phyloP scores from a whole-genome alignment of 2,888 invertebrate genomes.

The Prosapia bicincta region DNA sequence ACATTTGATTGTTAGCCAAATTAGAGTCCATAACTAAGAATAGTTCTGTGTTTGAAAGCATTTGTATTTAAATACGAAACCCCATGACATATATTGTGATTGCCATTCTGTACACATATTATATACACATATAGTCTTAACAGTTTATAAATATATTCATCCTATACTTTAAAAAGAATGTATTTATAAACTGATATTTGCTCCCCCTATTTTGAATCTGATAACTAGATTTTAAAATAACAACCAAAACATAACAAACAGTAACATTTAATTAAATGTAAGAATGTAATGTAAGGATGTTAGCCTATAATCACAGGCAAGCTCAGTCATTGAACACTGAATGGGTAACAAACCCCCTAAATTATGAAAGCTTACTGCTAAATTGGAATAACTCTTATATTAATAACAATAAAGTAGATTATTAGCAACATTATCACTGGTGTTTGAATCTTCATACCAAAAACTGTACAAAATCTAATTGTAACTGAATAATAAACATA shows the following conservation, averaged over 20 bases:
- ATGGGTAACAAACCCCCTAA: slow-evolving; percentile 11
- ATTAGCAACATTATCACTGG: background rate
- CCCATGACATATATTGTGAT: too few species aligned
- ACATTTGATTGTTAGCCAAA: too few species aligned
- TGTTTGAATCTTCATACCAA: background rate
- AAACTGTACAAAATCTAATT: background rate
- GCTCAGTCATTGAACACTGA: slow-evolving; percentile 28
- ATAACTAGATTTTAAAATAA: background rate
- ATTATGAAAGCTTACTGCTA: slow-evolving; percentile 17
- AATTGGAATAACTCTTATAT: background rate
- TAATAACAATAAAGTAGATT: background rate
- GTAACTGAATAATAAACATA: background rate
- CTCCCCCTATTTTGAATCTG: slow-evolving; percentile 4
- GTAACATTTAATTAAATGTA: background rate
- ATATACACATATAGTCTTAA: too few species aligned
- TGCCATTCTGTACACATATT: too few species aligned
- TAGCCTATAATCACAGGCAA: slow-evolving; percentile 26
- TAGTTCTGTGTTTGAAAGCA: too few species aligned
- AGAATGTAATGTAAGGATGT: background rate
- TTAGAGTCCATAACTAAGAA: too few species aligned
- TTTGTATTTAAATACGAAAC: too few species aligned
- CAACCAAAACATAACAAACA: background rate
- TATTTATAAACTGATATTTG: slow-evolving; percentile 15
- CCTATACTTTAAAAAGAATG: background rate
- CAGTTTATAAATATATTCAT: background rate